These are phyloP conservation scores for Leuciscus waleckii DNA, from an alignment of 2,797 vertebrate genomes.

Conservation along the genomic window DNA sequence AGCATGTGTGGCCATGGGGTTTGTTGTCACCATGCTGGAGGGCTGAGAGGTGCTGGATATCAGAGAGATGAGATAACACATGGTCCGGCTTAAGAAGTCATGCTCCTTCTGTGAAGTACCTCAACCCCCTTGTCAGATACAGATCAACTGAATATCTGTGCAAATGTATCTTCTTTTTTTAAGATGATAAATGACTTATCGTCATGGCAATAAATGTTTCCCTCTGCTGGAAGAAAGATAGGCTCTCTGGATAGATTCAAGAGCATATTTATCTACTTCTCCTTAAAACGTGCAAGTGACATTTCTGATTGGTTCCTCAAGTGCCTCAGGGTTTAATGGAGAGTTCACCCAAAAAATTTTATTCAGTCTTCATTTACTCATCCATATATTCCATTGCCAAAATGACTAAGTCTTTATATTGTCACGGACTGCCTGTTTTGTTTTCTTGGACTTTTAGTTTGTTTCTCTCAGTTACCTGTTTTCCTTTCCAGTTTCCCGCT, in stretches of 20 bases:
- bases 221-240: conserved; percentile 50
- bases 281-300: conserved; percentile 6
- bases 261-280: conserved; percentile 32
- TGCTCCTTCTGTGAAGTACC: conserved; percentile 32
- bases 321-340: conserved; percentile 4
- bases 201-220: conserved; percentile 46
- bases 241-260: conserved; percentile 25
- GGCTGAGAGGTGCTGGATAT: conserved; percentile 17
- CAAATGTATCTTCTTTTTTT: conserved; percentile 26
- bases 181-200: conserved; percentile 48
- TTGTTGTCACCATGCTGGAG: conserved; percentile 48
- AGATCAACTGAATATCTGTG: conserved; percentile 28
- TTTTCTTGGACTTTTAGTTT: neutral
- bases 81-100: conserved; percentile 35
- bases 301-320: conserved; percentile 31
- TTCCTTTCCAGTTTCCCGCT: neutral
- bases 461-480: neutral
- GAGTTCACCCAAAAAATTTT: neutral
- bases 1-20: conserved; percentile 32
- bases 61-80: conserved; percentile 52
- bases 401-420: too few relatives aligned
- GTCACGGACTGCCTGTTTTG: too few relatives aligned
- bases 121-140: conserved; percentile 18
- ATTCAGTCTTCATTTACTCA: conserved; percentile 5
- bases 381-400: too few relatives aligned